These are phyloP conservation scores for Catonia carolina DNA, from an alignment of 2,888 invertebrate genomes.

Conservation along the genomic window DNA sequence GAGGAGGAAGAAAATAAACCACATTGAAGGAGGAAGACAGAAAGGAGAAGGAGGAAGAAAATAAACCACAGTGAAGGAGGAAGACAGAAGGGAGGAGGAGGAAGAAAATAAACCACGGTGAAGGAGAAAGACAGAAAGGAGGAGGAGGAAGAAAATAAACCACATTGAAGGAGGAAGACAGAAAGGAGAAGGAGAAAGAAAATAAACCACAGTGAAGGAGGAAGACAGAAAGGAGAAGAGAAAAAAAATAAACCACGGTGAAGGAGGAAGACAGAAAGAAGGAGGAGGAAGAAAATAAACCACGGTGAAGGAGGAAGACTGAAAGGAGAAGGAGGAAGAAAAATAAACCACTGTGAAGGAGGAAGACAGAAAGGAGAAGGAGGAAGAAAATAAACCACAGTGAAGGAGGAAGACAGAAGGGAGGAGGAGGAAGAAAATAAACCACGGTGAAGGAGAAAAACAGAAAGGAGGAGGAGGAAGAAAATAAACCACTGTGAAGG, in stretches of 20 bases:
- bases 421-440: not conserved
- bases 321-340: slow-evolving; percentile 2
- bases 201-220: too few species aligned
- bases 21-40: not conserved
- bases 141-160: too few species aligned
- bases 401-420: not conserved
- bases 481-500: too few species aligned
- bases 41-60: not conserved
- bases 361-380: slow-evolving; percentile 2
- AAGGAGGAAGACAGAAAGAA: not conserved
- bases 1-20: too few species aligned
- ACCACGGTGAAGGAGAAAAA: too few species aligned
- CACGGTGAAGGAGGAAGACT: not conserved
- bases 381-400: too few species aligned
- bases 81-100: not conserved
- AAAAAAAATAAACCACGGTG: not conserved
- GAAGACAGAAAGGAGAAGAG: not conserved
- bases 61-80: not conserved
- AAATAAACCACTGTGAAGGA: too few species aligned
- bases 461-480: not conserved
- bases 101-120: too few species aligned
- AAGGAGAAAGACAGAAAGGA: not conserved
- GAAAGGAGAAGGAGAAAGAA: not conserved
- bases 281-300: not conserved
- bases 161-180: not conserved